A percentile compares a stretch with the other conserved stretches of the same genome.
phyloP scores from a whole-genome alignment of 2,797 vertebrate genomes.

The Neosilurus mollespiculum region DNA sequence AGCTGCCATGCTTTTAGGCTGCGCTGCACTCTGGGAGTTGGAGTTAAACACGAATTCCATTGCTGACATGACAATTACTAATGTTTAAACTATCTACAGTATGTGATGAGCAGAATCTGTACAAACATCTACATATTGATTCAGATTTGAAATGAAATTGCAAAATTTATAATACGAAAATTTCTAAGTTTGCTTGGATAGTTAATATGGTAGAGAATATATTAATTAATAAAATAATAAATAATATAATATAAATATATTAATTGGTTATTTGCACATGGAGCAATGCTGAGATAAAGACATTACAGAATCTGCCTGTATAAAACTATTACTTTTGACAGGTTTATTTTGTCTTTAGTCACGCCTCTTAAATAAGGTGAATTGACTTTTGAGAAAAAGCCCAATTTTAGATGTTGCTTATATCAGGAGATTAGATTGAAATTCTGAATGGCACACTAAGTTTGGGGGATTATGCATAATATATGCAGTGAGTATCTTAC shows the following conservation, averaged over 20 bases:
- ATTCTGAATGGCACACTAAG: conserved; percentile 39
- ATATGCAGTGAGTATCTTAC: conserved; percentile 36
- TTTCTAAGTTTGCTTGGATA: background rate
- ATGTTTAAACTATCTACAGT: no score
- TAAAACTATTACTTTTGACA: conserved; percentile 26
- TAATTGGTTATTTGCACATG: conserved; percentile 23
- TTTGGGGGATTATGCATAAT: conserved; percentile 42
- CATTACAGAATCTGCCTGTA: background rate
- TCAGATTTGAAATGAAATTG: conserved; percentile 8
- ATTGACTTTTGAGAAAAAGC: background rate
- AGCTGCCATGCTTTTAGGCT: no score
- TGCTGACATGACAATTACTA: no score
- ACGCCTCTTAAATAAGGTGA: background rate
- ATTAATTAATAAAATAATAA: no score
- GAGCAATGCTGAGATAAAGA: conserved; percentile 1
- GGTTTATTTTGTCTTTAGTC: background rate
- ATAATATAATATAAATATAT: conserved; percentile 38
- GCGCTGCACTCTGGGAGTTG: no score
- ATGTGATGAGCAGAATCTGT: background rate
- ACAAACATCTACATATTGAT: conserved; percentile 13
- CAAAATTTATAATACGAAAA: background rate
- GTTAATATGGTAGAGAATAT: conserved; percentile 12
- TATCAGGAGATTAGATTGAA: conserved; percentile 31
- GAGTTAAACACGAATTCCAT: no score
- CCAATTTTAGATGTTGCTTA: background rate